Conservation (phyloP, 1,140 invertebrate species). For the Hirudo medicinalis region DNA sequence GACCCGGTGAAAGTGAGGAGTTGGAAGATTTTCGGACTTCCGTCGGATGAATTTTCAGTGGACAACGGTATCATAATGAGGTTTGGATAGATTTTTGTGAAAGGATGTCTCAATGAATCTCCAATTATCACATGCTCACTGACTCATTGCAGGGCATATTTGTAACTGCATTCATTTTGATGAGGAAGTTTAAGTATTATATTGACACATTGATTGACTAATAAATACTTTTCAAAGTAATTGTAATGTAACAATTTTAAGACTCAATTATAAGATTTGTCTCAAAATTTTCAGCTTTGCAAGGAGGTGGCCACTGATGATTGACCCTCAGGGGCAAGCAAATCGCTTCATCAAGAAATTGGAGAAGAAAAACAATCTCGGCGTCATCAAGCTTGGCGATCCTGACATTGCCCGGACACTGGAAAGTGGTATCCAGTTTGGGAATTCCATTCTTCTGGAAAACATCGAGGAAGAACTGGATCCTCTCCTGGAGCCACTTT, state of each 20-base stretch:
- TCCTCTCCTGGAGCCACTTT: constrained; percentile 69
- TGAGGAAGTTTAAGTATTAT: too few relatives aligned
- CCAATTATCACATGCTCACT: too few relatives aligned
- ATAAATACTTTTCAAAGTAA: too few relatives aligned
- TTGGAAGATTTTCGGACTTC: constrained; percentile 41
- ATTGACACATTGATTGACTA: too few relatives aligned
- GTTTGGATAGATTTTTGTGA: constrained; percentile 4
- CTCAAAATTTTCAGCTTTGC: constrained; percentile 28
- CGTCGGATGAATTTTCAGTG: constrained; percentile 40
- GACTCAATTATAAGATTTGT: too few relatives aligned
- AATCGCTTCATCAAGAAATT: constrained; percentile 44
- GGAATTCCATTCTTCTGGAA: constrained; percentile 55
- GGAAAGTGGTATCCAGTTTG: constrained; percentile 72
- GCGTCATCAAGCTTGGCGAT: constrained; percentile 64
- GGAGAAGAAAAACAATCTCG: constrained; percentile 62
- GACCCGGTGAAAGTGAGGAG: constrained; percentile 38
- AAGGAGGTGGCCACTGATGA: constrained; percentile 42
- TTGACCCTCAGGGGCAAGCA: constrained; percentile 43
- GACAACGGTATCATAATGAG: constrained; percentile 37
- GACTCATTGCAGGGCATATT: too few relatives aligned
- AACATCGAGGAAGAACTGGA: constrained; percentile 78
- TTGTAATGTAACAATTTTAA: too few relatives aligned
- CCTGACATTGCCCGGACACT: constrained; percentile 67
- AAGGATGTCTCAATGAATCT: neutral
- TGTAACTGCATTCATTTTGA: too few relatives aligned